phyloP scores from a whole-genome alignment of 2,113 vertebrate genomes.

The Spermophilus dauricus region DNA sequence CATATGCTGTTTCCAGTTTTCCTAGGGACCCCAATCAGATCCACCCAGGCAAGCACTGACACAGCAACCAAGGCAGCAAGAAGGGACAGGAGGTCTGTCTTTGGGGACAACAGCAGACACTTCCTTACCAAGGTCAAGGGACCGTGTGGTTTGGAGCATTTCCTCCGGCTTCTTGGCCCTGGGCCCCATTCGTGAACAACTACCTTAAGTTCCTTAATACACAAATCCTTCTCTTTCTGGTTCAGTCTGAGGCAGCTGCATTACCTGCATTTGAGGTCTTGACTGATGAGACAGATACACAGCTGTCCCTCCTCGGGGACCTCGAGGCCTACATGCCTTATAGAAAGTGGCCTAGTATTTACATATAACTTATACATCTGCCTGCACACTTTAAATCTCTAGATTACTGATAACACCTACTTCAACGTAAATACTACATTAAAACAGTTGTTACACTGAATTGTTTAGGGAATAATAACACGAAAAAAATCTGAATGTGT shows the following conservation, averaged over 20 bases:
- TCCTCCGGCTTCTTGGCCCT: background rate
- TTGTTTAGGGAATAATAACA: background rate
- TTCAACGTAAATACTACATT: background rate
- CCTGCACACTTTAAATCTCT: background rate
- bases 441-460: background rate
- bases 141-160: too few relatives aligned
- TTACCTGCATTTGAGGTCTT: background rate
- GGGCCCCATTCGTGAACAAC: too few relatives aligned
- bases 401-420: background rate
- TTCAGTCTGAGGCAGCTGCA: background rate
- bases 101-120: accelerated
- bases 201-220: accelerated
- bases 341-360: background rate
- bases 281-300: accelerated
- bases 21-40: too few relatives aligned
- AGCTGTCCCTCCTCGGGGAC: too few relatives aligned
- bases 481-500: background rate
- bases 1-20: background rate
- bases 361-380: background rate
- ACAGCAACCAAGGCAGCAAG: background rate
- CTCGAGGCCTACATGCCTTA: background rate
- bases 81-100: background rate
- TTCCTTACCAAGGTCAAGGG: background rate
- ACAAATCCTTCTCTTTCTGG: background rate
- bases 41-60: background rate